Evolutionary conservation across 2,113 vertebrate species (phyloP).

Genomic region (Equus quagga): DNA sequence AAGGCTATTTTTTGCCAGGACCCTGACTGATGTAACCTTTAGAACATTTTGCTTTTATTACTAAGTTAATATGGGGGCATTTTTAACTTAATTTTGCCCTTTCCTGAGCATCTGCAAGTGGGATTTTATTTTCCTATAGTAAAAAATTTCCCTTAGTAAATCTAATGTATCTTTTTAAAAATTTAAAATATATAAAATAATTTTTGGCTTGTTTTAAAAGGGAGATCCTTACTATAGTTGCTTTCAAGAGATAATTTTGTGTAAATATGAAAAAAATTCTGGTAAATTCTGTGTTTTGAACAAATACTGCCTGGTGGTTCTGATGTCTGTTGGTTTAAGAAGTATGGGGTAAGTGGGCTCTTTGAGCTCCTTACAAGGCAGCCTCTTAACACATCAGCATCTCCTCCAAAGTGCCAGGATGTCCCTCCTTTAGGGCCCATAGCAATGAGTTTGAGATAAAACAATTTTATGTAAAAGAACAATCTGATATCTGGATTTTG

Average conservation of each 20-base stretch:
- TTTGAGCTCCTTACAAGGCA: background rate
- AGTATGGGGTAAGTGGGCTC: background rate
- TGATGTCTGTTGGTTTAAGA: background rate
- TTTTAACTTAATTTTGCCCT: conserved; percentile 10
- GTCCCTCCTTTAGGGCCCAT: background rate
- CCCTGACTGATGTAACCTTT: background rate
- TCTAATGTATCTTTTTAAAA: background rate
- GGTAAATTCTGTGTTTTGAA: conserved; percentile 9
- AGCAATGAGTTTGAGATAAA: background rate
- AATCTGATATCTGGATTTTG: background rate
- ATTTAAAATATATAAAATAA: conserved; percentile 16
- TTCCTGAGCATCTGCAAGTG: background rate
- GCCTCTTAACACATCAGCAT: background rate
- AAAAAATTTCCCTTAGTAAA: conserved; percentile 12
- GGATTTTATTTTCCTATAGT: conserved; percentile 12
- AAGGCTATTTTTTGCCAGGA: background rate
- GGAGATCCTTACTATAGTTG: background rate
- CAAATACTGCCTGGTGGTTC: background rate
- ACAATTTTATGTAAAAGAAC: background rate
- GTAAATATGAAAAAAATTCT: background rate
- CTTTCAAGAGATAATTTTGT: conserved; percentile 32
- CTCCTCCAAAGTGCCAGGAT: background rate
- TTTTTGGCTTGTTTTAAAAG: background rate
- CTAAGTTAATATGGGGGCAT: background rate
- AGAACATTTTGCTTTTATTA: conserved; percentile 35